These are phyloP conservation scores for Pygoscelis antarcticus DNA, from an alignment of 2,113 vertebrate species.

Conservation along the genomic window DNA sequence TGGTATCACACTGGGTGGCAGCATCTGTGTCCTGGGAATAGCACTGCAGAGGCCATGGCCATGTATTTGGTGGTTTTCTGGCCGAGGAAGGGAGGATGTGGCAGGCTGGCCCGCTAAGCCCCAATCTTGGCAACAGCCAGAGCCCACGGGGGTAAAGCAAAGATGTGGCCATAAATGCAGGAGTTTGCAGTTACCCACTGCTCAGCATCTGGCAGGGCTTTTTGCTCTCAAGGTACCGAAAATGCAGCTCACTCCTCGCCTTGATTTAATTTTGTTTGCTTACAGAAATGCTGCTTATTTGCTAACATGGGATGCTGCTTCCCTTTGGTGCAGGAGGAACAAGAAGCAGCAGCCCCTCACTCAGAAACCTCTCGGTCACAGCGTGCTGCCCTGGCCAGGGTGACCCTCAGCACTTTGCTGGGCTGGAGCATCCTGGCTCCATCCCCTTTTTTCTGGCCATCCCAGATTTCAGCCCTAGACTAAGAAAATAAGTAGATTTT, in stretches of 20 bases:
- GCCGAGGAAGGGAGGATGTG: not conserved
- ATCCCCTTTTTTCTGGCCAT: not conserved
- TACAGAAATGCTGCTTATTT: not conserved
- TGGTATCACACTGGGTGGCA: not conserved
- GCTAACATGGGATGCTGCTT: not conserved
- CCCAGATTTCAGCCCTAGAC: not conserved
- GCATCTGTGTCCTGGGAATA: not conserved
- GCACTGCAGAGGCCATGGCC: not conserved
- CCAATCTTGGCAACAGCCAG: not conserved
- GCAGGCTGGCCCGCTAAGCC: not conserved
- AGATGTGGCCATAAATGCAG: not conserved
- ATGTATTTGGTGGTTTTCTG: not conserved
- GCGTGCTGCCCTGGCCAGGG: not conserved
- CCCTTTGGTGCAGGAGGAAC: not conserved
- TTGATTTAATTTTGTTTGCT: not conserved
- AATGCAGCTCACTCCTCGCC: not conserved
- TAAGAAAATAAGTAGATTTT: not conserved
- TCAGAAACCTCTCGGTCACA: not conserved
- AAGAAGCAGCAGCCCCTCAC: accelerated
- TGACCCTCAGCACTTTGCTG: not conserved
- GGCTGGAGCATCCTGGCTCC: not conserved
- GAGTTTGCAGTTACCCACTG: not conserved
- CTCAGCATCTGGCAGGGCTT: not conserved
- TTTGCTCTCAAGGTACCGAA: not conserved
- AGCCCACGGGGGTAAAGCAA: not conserved